Evolutionary conservation across 2,797 vertebrate genomes (phyloP).

Genomic region (Xenops minutus): DNA sequence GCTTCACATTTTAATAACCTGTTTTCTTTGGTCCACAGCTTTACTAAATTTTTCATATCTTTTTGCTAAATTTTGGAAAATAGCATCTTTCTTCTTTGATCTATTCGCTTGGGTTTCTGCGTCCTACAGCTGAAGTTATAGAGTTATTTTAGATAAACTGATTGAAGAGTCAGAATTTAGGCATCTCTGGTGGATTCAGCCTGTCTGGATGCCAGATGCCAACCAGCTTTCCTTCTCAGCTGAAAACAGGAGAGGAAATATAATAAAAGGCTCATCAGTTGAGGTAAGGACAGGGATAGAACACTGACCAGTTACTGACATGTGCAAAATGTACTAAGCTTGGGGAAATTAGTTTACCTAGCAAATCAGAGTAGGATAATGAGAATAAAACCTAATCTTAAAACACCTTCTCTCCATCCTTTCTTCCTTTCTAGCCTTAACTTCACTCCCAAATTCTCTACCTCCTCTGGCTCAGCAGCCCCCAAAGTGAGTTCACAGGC

Average conservation of each 20-base stretch:
- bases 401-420: fast-evolving
- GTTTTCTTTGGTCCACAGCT: not conserved
- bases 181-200: not conserved
- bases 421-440: not conserved
- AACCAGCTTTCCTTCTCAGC: not conserved
- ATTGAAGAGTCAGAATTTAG: not conserved
- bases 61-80: not conserved
- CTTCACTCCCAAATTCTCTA: not conserved
- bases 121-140: not conserved
- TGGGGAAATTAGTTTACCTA: not conserved
- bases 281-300: not conserved
- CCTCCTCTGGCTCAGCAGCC: fast-evolving
- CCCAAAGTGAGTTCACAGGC: not conserved
- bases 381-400: not conserved
- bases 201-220: not conserved
- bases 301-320: not conserved
- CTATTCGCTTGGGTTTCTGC: not conserved
- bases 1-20: not conserved
- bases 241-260: not conserved
- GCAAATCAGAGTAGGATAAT: not conserved
- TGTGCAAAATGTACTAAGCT: not conserved
- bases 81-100: not conserved
- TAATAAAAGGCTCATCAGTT: not conserved
- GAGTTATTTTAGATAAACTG: not conserved
- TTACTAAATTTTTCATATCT: not conserved